Conservation (phyloP, 2,888 invertebrate genomes). For the Parnassius apollo region DNA sequence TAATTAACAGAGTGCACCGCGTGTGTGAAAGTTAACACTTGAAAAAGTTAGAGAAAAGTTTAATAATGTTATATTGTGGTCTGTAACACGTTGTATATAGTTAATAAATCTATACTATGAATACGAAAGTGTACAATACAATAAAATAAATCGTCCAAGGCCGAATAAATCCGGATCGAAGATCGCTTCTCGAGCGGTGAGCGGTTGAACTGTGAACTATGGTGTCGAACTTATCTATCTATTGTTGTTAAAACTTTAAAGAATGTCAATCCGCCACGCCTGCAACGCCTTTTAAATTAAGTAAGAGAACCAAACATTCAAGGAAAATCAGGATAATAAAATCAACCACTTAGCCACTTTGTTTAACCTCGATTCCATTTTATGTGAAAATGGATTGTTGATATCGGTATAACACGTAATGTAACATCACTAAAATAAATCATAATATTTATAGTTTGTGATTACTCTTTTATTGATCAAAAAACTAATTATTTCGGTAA, state of each 20-base stretch:
- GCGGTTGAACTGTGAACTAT: slow-evolving; percentile 76
- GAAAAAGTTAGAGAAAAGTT: too few species aligned
- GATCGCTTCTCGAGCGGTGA: slow-evolving; percentile 53
- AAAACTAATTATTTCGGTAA: too few species aligned
- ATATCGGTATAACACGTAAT: too few species aligned
- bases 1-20: too few species aligned
- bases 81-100: slow-evolving; percentile 25
- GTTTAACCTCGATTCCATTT: too few species aligned
- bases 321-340: background rate
- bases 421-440: too few species aligned
- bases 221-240: slow-evolving; percentile 48
- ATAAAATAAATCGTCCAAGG: slow-evolving; percentile 69
- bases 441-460: too few species aligned
- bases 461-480: too few species aligned
- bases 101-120: slow-evolving; percentile 43
- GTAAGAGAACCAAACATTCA: slow-evolving; percentile 22
- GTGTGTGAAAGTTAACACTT: too few species aligned
- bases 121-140: slow-evolving; percentile 48
- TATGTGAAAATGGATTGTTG: too few species aligned
- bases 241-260: slow-evolving; percentile 58
- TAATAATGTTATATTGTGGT: slow-evolving; percentile 3
- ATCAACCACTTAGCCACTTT: background rate
- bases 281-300: slow-evolving; percentile 37
- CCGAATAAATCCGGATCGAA: slow-evolving; percentile 66
- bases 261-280: slow-evolving; percentile 72